Conservation (phyloP, 2,113 vertebrate species). For the Pica pica region DNA sequence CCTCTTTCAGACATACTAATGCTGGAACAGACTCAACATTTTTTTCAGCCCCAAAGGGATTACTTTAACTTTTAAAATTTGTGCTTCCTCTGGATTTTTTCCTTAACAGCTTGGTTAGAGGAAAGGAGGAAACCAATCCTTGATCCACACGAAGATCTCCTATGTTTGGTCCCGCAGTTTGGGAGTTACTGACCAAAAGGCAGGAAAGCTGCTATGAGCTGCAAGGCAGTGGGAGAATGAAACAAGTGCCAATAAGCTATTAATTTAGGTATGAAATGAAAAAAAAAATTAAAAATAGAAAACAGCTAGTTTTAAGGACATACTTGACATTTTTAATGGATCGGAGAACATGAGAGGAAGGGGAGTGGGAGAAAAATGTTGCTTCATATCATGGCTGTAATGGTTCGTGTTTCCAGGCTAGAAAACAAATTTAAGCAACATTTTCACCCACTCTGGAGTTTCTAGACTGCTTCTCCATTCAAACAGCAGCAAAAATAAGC, state of each 20-base stretch:
- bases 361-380: not conserved
- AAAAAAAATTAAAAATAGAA: not conserved
- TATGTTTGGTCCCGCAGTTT: not conserved
- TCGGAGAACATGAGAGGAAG: not conserved
- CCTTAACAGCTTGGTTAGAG: not conserved
- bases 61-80: not conserved
- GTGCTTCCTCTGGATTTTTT: not conserved
- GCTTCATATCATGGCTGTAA: not conserved
- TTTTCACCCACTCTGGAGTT: not conserved
- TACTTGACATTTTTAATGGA: not conserved
- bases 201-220: not conserved
- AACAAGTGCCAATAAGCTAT: not conserved
- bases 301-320: not conserved
- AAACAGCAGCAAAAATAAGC: slow-evolving; percentile 15
- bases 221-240: not conserved
- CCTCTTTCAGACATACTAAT: not conserved
- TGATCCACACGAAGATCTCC: not conserved
- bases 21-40: not conserved
- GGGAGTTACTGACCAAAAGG: not conserved
- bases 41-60: not conserved
- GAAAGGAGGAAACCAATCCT: not conserved
- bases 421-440: not conserved
- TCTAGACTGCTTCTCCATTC: not conserved
- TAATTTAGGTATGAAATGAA: not conserved
- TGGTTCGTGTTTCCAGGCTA: not conserved